Base-by-base conservation (phyloP, 2,113 vertebrate genomes). In the Misgurnus mizolepis region DNA sequence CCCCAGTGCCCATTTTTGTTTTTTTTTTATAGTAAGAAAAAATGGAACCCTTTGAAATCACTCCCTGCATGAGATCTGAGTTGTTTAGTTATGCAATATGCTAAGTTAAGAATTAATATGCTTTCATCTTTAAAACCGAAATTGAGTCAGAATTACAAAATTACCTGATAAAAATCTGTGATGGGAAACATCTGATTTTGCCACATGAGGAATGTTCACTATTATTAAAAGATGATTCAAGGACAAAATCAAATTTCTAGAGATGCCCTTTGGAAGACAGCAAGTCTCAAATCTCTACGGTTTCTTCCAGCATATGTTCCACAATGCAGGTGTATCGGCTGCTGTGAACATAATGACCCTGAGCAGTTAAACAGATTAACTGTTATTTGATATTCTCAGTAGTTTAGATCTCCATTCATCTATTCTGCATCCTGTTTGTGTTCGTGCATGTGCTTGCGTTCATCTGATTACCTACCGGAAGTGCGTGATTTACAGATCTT, bases 281-380 rank as follows among this genome's bases (percentile, higher is more conserved):
- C 22, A 73, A 58, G 17, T 11, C 22, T 15, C 22, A 76, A 81
- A 69, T 80, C 70, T 39, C 50, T 56, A 53, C 7, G 55, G 22
- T 78, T 58, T 39, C 76, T 67, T 84, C 74, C 74, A 43, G 68
- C 10, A 43, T 84, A 65, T 61, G 43, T 40, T 47, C n/a, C 22
- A 72, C 74, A 68, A n/a, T 2, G 27, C 67, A 80, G 78, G 67
- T 73, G 53, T 78, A 74, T 56, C 18, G 79, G 15, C 61, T 80
- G 9, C 68, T 84, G 70, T 66, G 67, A 74, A 69, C 64, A 77
- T 5, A 53, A 61, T 78, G 67, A 73, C 67, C 53, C 73, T 61
- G 34, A 17, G 40, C 3, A 3, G 78, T 39, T 84, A 73, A 84
- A 78, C 79, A 40, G 78, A 75, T 84, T 84, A 84, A 55, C 72